phyloP scores from a whole-genome alignment of 2,888 invertebrate species.

The Acanthosoma haemorrhoidale region DNA sequence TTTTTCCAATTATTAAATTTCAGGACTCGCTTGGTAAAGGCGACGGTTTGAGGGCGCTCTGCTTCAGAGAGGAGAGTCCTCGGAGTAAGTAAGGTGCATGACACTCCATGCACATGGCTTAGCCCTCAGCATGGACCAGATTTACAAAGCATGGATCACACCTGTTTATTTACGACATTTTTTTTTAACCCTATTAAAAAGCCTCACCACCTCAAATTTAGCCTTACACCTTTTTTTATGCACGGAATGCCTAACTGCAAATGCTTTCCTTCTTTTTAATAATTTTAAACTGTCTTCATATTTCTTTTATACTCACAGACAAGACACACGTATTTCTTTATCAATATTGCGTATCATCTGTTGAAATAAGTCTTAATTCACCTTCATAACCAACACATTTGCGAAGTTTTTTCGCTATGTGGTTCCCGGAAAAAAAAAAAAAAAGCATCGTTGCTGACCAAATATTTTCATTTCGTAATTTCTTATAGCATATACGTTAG shows the following conservation, averaged over 20 bases:
- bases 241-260: conserved; percentile 10
- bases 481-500: no score
- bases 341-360: no score
- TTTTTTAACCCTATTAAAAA: conserved; percentile 2
- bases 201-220: neutral
- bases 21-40: neutral
- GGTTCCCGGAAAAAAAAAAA: no score
- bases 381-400: no score
- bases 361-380: no score
- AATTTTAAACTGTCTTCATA: neutral
- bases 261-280: conserved; percentile 5
- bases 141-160: neutral
- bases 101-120: conserved; percentile 8
- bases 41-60: neutral
- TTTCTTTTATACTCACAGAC: neutral
- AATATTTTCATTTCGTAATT: no score
- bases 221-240: neutral
- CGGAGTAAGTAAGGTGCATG: neutral
- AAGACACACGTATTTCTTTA: no score
- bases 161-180: neutral
- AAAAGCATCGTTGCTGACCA: no score
- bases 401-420: no score
- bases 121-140: conserved; percentile 15
- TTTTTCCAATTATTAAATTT: conserved; percentile 12
- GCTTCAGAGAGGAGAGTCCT: neutral